A percentile compares a stretch with the other conserved stretches of the same genome.
Conservation (phyloP, 2,113 vertebrate species). For the Cyanocitta stelleri region DNA sequence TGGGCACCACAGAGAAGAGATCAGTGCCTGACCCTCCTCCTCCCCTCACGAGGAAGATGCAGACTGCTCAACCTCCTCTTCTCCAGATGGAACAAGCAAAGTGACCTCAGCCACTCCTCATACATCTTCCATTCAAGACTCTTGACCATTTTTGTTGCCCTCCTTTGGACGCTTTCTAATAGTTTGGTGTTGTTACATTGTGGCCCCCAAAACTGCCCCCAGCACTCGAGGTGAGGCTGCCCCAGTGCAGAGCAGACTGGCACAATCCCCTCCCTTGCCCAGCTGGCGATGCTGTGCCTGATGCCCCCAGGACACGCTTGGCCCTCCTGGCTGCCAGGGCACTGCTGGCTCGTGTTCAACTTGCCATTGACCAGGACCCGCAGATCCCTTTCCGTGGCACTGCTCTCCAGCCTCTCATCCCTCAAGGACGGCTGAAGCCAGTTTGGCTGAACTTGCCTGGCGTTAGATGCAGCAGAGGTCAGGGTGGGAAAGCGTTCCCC, state of each 20-base stretch:
- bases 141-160: accelerated
- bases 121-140: no score
- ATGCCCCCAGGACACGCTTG: accelerated
- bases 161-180: accelerated
- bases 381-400: accelerated
- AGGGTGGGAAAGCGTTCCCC: not conserved
- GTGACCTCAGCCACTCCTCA: no score
- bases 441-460: not conserved
- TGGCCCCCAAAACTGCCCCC: accelerated
- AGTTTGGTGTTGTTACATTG: not conserved
- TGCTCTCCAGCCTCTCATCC: not conserved
- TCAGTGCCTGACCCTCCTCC: not conserved
- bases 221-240: accelerated
- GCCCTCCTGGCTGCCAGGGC: not conserved
- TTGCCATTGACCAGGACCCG: accelerated
- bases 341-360: accelerated
- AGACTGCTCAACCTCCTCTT: not conserved
- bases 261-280: not conserved
- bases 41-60: not conserved
- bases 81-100: not conserved
- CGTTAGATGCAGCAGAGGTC: not conserved
- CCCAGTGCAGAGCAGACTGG: not conserved
- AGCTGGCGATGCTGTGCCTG: not conserved
- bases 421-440: not conserved
- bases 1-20: not conserved